Evolutionary conservation across 2,888 invertebrate species (phyloP).

Genomic region (Pyrocoelia pectoralis): DNA sequence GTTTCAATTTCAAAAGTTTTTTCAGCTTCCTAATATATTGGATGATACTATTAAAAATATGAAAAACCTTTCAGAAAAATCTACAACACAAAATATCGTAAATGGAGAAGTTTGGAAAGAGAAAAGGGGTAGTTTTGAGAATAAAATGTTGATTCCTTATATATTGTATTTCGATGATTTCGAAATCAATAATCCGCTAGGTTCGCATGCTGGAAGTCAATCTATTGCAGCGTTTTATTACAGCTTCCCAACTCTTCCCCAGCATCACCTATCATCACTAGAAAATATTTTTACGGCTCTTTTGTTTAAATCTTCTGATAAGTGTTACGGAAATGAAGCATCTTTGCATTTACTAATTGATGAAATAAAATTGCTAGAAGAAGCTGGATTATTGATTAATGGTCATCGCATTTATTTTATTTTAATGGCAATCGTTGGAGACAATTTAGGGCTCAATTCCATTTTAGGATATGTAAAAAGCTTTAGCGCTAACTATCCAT

Average conservation of each 20-base stretch:
- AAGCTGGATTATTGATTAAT: constrained; percentile 1
- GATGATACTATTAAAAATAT: neutral
- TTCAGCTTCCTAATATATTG: neutral
- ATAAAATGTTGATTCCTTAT: neutral
- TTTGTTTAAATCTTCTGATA: neutral
- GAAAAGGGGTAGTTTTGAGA: neutral
- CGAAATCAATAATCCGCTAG: constrained; percentile 3
- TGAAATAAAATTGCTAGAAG: constrained; percentile 6
- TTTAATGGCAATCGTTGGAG: constrained; percentile 3
- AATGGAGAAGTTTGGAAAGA: neutral
- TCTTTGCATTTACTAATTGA: constrained; percentile 4
- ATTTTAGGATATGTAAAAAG: constrained; percentile 7
- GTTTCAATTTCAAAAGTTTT: constrained; percentile 1
- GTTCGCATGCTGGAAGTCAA: neutral
- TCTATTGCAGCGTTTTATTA: constrained; percentile 5
- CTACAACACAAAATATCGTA: neutral
- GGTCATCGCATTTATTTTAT: constrained; percentile 3
- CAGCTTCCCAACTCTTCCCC: neutral
- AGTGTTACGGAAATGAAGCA: neutral
- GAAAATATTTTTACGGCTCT: constrained; percentile 7
- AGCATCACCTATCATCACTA: neutral
- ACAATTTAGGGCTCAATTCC: constrained; percentile 12
- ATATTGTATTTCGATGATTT: constrained; percentile 9
- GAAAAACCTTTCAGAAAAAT: neutral
- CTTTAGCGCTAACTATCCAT: constrained; percentile 7